These are phyloP conservation scores for Pilophorus perplexus DNA, from an alignment of 2,888 invertebrate species.

Conservation along the genomic window DNA sequence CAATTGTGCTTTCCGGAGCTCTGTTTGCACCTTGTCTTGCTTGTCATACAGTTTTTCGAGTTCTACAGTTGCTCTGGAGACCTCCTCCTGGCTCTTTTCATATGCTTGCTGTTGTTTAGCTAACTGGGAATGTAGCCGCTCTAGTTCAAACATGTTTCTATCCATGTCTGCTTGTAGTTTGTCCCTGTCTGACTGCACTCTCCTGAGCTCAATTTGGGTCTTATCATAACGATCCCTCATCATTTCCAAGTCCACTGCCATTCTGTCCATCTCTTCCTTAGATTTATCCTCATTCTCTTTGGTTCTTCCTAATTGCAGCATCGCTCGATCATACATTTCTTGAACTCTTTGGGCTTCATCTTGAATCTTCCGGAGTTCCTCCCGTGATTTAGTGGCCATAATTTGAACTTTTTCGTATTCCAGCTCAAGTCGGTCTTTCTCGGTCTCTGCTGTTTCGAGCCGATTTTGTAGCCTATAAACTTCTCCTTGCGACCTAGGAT, in stretches of 20 bases:
- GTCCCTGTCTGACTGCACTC: slow-evolving; percentile 80
- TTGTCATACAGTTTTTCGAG: slow-evolving; percentile 89
- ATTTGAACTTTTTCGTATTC: slow-evolving; percentile 83
- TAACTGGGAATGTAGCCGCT: slow-evolving; percentile 80
- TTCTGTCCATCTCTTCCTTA: slow-evolving; percentile 75
- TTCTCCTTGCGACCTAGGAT: slow-evolving; percentile 79
- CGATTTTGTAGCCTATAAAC: slow-evolving; percentile 84
- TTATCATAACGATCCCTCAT: slow-evolving; percentile 86
- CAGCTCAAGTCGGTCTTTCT: slow-evolving; percentile 79
- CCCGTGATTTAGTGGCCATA: slow-evolving; percentile 74
- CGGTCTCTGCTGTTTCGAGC: slow-evolving; percentile 81
- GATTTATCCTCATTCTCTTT: slow-evolving; percentile 90
- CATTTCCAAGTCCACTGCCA: slow-evolving; percentile 79
- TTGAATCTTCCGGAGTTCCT: slow-evolving; percentile 81
- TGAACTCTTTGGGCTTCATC: slow-evolving; percentile 82
- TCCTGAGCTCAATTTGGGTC: slow-evolving; percentile 76
- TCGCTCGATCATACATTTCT: slow-evolving; percentile 84
- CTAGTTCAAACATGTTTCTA: slow-evolving; percentile 79
- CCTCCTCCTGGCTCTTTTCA: slow-evolving; percentile 87
- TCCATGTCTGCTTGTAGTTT: slow-evolving; percentile 81
- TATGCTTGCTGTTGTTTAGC: slow-evolving; percentile 80
- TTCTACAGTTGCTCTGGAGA: slow-evolving; percentile 80
- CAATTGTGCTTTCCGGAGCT: slow-evolving; percentile 75
- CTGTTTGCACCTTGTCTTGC: slow-evolving; percentile 78
- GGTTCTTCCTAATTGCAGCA: slow-evolving; percentile 77